A percentile compares a stretch with the other conserved stretches of the same genome.
Evolutionary conservation across 2,113 vertebrate species (phyloP).

Genomic region (Sminthopsis crassicaudata): DNA sequence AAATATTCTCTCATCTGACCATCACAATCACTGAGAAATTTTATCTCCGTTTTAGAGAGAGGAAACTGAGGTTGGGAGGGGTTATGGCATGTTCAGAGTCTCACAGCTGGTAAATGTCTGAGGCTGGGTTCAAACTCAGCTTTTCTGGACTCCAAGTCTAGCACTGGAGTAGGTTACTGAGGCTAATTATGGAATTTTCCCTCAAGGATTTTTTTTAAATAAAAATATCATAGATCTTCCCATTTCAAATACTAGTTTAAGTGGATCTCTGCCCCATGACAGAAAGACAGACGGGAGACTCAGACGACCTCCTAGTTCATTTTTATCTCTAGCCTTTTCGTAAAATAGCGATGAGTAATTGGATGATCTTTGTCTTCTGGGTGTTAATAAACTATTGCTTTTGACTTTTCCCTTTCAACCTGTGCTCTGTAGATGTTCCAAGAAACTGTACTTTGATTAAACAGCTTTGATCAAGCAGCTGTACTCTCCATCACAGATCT

Average conservation of each 20-base stretch:
- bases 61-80: neutral
- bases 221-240: slow-evolving; percentile 9
- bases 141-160: neutral
- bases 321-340: neutral
- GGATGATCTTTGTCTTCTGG: slow-evolving; percentile 31
- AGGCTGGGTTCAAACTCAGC: neutral
- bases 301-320: slow-evolving; percentile 41
- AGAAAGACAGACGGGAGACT: slow-evolving; percentile 36
- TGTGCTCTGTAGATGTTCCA: slow-evolving; percentile 56
- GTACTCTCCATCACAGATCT: slow-evolving; percentile 78
- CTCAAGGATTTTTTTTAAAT: slow-evolving; percentile 10
- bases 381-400: neutral
- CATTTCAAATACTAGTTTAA: slow-evolving; percentile 42
- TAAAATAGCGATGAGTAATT: neutral
- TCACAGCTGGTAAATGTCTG: neutral
- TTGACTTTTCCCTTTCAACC: slow-evolving; percentile 63
- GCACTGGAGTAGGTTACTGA: neutral
- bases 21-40: no score
- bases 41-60: neutral
- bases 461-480: slow-evolving; percentile 76
- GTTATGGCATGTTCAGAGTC: neutral
- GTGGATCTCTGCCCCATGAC: slow-evolving; percentile 39
- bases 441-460: slow-evolving; percentile 33
- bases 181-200: slow-evolving; percentile 12
- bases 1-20: no score